Base-by-base conservation (phyloP, 2,113 vertebrate species). In the Rhea pennata region DNA sequence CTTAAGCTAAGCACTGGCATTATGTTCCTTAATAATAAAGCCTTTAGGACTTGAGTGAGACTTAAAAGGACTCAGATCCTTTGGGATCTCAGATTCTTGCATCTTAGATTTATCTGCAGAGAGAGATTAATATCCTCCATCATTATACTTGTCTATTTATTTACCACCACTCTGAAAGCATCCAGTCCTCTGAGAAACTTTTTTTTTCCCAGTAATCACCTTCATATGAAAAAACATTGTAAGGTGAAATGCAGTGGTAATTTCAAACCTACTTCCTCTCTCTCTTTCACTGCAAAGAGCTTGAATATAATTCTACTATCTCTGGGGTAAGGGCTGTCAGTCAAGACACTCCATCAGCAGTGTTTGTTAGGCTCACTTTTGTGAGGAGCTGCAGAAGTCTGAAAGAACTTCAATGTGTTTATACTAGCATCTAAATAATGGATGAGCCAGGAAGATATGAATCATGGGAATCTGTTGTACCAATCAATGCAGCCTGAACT, bases 341-440 rank as follows among this genome's bases (percentile, higher is more conserved):
- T 94, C 90, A 93, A 61, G 73, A 83, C 88, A 72, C 24, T 92
- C 44, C 0, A 13, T 66, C 79, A 88, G 39, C 54, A 81, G n/a
- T 40, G n/a, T 54, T 86, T 90, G 44, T 84, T 90, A 75, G 56
- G 27, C 50, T 88, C 27, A 48, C 79, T 92, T 80, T 81, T 92
- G 69, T 72, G 75, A 64, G 64, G 54, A 90, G 10, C 76, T 61
- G 59, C 51, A 94, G 69, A 95, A 86, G 9, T 72, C 85, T 88
- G 76, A 84, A 95, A 84, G 61, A 95, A 80, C 94, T 96, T 93
- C 70, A 61, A 12, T 72, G 73, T 94, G 86, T 94, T 96, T 92
- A 85, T 74, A 46, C 54, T 71, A 85, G 66, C 67, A 77, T 85
- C 84, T 95, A 96, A 92, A 96, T 83, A 92, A 91, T 74, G 48